Conservation (phyloP, 2,797 vertebrate genomes). For the Telmatherina bonti region DNA sequence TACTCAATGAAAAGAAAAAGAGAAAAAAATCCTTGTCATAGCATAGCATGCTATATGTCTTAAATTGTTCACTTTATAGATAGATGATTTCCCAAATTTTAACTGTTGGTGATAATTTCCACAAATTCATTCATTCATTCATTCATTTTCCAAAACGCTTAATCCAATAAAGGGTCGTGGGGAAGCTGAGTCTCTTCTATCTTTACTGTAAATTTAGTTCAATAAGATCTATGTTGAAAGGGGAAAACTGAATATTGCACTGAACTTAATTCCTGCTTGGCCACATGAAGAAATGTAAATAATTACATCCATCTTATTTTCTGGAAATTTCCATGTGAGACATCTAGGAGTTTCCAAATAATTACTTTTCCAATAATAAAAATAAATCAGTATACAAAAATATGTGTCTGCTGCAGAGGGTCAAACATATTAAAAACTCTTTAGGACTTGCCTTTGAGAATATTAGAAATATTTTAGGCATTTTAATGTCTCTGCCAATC, state of each 20-base stretch:
- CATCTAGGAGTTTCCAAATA: conserved; percentile 23
- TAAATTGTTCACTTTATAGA: no score
- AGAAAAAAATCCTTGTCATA: no score
- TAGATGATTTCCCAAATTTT: no score
- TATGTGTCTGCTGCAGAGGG: background rate
- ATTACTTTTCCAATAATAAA: conserved; percentile 18
- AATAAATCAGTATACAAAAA: conserved; percentile 38
- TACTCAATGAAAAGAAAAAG: no score
- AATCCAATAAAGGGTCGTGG: no score
- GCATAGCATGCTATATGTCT: no score
- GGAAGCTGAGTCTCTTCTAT: background rate
- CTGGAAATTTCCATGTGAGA: conserved; percentile 7
- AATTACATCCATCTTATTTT: conserved; percentile 36
- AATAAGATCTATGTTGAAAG: background rate
- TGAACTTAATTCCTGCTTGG: background rate
- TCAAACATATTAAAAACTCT: conserved; percentile 24
- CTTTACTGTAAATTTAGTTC: background rate
- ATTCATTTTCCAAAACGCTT: no score
- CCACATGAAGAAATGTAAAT: no score
- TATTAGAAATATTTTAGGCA: conserved; percentile 43
- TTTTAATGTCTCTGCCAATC: conserved; percentile 37
- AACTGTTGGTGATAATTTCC: no score
- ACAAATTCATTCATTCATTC: no score
- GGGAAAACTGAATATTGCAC: background rate
- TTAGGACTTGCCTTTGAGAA: conserved; percentile 24